Evolutionary conservation across 2,888 invertebrate species (phyloP).

Genomic region (Matsumyia berberina): DNA sequence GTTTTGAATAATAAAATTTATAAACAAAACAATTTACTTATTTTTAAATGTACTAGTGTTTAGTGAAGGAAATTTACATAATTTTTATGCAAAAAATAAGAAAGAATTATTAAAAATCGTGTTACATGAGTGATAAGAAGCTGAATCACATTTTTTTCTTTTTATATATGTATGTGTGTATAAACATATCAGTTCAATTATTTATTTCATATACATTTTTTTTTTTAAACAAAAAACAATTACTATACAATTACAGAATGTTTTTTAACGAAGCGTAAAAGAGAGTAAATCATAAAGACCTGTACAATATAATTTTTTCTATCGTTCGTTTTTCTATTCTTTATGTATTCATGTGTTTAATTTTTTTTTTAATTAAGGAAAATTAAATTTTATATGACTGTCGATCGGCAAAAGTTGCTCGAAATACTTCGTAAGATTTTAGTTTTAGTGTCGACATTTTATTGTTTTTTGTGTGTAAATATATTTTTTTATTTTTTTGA

Average conservation of each 20-base stretch:
- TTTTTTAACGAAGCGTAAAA: conserved; percentile 61
- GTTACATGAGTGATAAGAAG: conserved; percentile 55
- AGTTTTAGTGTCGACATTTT: conserved; percentile 62
- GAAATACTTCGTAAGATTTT: conserved; percentile 55
- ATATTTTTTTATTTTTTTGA: conserved; percentile 42
- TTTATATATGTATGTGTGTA: conserved; percentile 50
- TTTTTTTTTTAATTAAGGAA: conserved; percentile 74
- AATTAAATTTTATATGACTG: conserved; percentile 55
- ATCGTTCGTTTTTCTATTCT: conserved; percentile 14
- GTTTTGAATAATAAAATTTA: conserved; percentile 51
- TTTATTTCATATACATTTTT: conserved; percentile 75
- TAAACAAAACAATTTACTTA: conserved; percentile 37
- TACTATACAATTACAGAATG: conserved; percentile 27
- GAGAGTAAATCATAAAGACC: conserved; percentile 66
- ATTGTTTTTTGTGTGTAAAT: conserved; percentile 62
- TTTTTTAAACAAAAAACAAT: conserved; percentile 39
- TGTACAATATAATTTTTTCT: conserved; percentile 42
- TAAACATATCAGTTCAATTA: conserved; percentile 76
- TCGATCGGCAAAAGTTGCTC: conserved; percentile 62
- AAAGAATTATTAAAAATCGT: conserved; percentile 50
- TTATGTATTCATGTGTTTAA: conserved; percentile 77
- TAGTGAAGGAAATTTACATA: conserved; percentile 58
- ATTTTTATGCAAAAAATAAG: conserved; percentile 39
- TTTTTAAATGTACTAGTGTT: conserved; percentile 66
- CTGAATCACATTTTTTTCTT: conserved; percentile 59